These are phyloP conservation scores for Agapornis canus DNA, from an alignment of 2,797 vertebrate genomes.

Conservation along the genomic window DNA sequence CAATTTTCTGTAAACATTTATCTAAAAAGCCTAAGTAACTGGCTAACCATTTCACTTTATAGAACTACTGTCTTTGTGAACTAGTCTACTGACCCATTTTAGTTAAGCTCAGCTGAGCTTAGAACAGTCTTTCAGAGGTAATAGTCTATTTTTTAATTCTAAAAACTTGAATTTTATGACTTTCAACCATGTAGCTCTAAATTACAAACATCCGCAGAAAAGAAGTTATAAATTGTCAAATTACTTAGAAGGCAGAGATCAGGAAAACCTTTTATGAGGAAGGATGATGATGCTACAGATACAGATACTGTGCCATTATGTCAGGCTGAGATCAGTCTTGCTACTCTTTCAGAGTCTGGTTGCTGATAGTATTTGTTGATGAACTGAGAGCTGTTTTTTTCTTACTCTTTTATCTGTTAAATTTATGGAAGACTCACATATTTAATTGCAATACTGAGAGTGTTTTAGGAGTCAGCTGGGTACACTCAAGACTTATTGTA, in stretches of 20 bases:
- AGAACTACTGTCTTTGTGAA: neutral
- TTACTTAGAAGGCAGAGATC: slow-evolving; percentile 33
- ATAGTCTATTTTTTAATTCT: slow-evolving; percentile 7
- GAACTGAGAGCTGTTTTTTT: slow-evolving; percentile 9
- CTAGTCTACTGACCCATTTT: neutral
- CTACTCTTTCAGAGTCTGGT: slow-evolving; percentile 18
- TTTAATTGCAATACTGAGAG: slow-evolving; percentile 54
- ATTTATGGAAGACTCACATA: slow-evolving; percentile 32
- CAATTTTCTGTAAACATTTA: slow-evolving; percentile 7
- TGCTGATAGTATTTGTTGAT: neutral
- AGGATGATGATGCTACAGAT: slow-evolving; percentile 10
- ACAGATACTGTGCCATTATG: slow-evolving; percentile 17
- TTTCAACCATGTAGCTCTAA: slow-evolving; percentile 21
- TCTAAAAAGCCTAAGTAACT: neutral
- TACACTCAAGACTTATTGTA: slow-evolving; percentile 39
- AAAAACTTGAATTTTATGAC: slow-evolving; percentile 42
- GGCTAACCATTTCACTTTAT: neutral
- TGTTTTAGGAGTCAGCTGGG: slow-evolving; percentile 20
- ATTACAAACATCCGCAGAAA: neutral
- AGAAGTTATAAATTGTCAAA: slow-evolving; percentile 41
- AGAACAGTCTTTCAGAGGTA: slow-evolving; percentile 29
- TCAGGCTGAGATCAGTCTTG: slow-evolving; percentile 45
- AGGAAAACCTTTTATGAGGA: slow-evolving; percentile 35
- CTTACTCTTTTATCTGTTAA: slow-evolving; percentile 29
- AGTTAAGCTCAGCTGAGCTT: slow-evolving; percentile 1